Base-by-base conservation (phyloP, 2,113 vertebrate species). In the Elephantulus edwardii region DNA sequence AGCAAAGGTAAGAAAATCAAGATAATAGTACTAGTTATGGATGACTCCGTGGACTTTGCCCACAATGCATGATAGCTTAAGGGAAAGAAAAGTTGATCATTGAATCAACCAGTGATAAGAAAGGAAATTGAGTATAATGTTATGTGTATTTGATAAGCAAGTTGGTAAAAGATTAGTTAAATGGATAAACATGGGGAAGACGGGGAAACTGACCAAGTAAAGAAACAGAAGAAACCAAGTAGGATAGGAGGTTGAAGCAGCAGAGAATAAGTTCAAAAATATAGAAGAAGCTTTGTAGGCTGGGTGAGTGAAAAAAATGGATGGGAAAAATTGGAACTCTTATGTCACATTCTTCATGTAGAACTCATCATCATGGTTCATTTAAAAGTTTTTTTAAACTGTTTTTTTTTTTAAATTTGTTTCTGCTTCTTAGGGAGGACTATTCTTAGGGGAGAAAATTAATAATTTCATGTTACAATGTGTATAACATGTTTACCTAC, bases 321-420 rank as follows among this genome's bases (percentile, higher is more conserved):
- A 6, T 17, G 13, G n/a, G n/a, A n/a, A n/a, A n/a, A n/a, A 33
- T 14, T 12, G 0, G 72, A 50, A 60, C 6, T 10, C 3, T 6
- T 2, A 6, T 1, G 6, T 4, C 3, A 46, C 26, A 22, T 26
- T 24, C 44, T 6, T 8, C 38, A 44, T 8, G 16, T 5, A 33
- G 28, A 66, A 11, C 28, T 72, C 12, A 44, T 4, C 30, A 6
- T 12, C 6, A 33, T 1, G 26, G 42, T 19, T 56, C 11, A n/a
- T 42, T 42, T 30, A 60, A 60, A 60, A 30, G 48, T 68, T 80
- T 35, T 20, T 28, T 6, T n/a, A 8, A 64, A n/a, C n/a, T 38
- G 10, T 60, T 28, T 40, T n/a, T 16, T 48, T 19, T 46, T 35
- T 35, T n/a, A n/a, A n/a, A n/a, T n/a, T n/a, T 2, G 50, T 8